Conservation (phyloP, 1,140 invertebrate genomes). For the Drosophila melanica region DNA sequence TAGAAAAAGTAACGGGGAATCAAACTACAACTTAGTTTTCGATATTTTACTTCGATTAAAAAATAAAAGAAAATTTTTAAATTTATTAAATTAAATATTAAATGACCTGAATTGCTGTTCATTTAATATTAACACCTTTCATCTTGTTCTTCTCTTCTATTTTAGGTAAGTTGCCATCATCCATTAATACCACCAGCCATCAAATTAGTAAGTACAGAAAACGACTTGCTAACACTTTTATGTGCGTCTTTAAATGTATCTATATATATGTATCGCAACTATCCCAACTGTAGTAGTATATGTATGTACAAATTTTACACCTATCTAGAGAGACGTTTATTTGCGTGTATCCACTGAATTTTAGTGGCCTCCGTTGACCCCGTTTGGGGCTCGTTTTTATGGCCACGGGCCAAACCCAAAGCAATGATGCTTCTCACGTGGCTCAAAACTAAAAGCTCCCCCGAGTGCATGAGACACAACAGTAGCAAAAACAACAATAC, state of each 20-base stretch:
- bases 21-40: too few species aligned
- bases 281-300: slow-evolving; percentile 8
- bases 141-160: slow-evolving; percentile 51
- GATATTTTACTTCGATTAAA: too few species aligned
- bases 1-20: too few species aligned
- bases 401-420: slow-evolving; percentile 55
- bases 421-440: slow-evolving; percentile 79
- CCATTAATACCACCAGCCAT: slow-evolving; percentile 80
- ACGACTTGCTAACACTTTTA: slow-evolving; percentile 80
- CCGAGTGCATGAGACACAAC: slow-evolving; percentile 56
- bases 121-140: slow-evolving; percentile 60
- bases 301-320: slow-evolving; percentile 29
- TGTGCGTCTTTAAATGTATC: slow-evolving; percentile 74
- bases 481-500: slow-evolving; percentile 1
- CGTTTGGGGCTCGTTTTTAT: slow-evolving; percentile 78
- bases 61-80: too few species aligned
- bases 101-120: slow-evolving; percentile 23
- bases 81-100: too few species aligned
- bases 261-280: slow-evolving; percentile 24
- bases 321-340: not conserved
- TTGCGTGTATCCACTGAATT: slow-evolving; percentile 60
- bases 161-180: slow-evolving; percentile 80
- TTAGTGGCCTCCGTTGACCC: slow-evolving; percentile 78
- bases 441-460: slow-evolving; percentile 81
- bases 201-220: slow-evolving; percentile 82